These are phyloP conservation scores for Noctua comes DNA, from an alignment of 2,888 invertebrate genomes.

Conservation along the genomic window DNA sequence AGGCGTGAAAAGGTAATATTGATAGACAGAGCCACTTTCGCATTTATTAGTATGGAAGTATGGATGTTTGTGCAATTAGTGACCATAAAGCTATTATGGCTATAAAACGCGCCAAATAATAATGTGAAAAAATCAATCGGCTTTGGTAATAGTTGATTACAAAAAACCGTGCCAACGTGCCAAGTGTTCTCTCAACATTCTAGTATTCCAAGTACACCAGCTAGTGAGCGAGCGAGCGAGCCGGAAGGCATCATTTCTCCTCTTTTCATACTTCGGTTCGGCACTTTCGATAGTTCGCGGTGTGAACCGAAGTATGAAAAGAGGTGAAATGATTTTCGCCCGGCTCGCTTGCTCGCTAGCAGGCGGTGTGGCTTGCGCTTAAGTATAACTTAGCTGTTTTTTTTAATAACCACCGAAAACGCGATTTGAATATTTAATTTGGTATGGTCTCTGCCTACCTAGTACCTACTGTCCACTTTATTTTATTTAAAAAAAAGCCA, in stretches of 20 bases:
- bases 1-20: neutral
- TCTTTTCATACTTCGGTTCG: no score
- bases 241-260: no score
- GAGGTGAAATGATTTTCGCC: no score
- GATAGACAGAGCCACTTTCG: neutral
- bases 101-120: slow-evolving; percentile 8
- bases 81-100: slow-evolving; percentile 45
- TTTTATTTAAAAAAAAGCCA: neutral
- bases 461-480: neutral
- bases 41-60: neutral
- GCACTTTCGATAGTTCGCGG: no score
- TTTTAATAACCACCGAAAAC: neutral
- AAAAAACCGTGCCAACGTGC: neutral
- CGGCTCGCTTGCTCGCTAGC: no score
- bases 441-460: neutral
- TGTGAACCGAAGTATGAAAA: no score
- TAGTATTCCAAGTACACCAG: neutral
- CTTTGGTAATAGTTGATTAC: slow-evolving; percentile 8
- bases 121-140: slow-evolving; percentile 32
- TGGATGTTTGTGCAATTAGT: slow-evolving; percentile 28
- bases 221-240: no score
- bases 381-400: no score
- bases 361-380: no score
- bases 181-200: neutral
- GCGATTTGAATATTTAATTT: no score